phyloP scores from a whole-genome alignment of 37 sponge, comb jelly and placozoan species.

The Beroe forskalii region DNA sequence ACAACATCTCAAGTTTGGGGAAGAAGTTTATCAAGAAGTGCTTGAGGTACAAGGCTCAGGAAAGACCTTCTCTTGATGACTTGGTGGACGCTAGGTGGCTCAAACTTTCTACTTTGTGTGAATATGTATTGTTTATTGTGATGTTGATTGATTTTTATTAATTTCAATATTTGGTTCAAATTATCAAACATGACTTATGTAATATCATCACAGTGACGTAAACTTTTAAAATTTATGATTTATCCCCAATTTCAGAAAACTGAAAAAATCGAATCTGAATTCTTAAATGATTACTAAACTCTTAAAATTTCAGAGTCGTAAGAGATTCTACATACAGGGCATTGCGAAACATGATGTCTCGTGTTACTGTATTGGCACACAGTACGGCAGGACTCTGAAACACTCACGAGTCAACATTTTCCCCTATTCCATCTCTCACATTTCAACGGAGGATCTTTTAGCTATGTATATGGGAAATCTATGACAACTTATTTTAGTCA shows the following conservation, averaged over 20 bases:
- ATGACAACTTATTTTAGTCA: no score
- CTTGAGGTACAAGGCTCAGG: neutral
- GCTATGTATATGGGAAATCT: no score
- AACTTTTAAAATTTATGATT: neutral
- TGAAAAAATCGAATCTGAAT: neutral
- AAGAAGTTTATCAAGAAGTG: constrained; percentile 41
- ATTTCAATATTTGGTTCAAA: no score
- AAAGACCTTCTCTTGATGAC: neutral
- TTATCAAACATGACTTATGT: no score
- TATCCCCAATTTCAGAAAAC: neutral
- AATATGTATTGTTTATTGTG: no score
- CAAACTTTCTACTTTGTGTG: neutral
- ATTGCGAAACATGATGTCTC: neutral
- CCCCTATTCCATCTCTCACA: neutral
- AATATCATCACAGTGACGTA: no score
- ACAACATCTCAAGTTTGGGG: neutral
- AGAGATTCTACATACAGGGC: neutral
- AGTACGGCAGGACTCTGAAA: neutral
- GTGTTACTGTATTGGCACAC: neutral
- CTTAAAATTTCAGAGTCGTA: constrained; percentile 10
- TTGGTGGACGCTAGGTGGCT: neutral
- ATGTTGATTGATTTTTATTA: no score
- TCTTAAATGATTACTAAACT: neutral
- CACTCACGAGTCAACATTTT: neutral
- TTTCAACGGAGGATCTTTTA: no score